Conservation (phyloP, 2,797 vertebrate species). For the Nothura maculosa region DNA sequence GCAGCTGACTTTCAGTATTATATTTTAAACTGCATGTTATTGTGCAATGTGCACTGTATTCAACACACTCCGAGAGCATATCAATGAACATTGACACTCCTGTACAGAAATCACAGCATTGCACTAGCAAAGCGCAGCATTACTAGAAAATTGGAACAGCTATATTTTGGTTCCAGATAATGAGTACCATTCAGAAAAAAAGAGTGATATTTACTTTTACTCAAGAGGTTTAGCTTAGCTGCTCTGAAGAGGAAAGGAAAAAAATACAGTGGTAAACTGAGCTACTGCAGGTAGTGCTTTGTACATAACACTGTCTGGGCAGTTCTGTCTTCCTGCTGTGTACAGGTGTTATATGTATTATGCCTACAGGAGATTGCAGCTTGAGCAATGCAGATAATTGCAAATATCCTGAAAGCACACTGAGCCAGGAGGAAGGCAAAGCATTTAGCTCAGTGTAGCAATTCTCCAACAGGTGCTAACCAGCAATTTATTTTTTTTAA, state of each 20-base stretch:
- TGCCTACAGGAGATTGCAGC: background rate
- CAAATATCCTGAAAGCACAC: background rate
- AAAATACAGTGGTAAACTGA: background rate
- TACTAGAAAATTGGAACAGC: background rate
- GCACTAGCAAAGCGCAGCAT: background rate
- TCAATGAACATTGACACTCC: rapidly evolving
- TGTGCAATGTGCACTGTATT: background rate
- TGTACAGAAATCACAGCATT: background rate
- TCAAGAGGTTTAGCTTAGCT: rapidly evolving
- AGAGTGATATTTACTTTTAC: background rate
- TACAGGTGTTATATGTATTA: rapidly evolving
- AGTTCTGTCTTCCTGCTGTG: background rate
- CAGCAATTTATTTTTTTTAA: background rate
- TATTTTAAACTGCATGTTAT: background rate
- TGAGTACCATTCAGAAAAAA: background rate
- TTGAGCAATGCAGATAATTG: background rate
- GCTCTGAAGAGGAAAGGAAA: background rate
- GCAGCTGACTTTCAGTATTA: background rate
- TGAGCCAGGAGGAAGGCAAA: background rate
- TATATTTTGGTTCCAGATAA: background rate
- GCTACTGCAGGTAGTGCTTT: background rate
- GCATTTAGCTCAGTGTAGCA: background rate
- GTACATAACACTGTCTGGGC: too few species aligned
- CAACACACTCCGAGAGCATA: background rate
- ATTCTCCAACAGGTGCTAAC: background rate